phyloP scores from a whole-genome alignment of 2,797 vertebrate species.

The Myiotriccus ornatus region DNA sequence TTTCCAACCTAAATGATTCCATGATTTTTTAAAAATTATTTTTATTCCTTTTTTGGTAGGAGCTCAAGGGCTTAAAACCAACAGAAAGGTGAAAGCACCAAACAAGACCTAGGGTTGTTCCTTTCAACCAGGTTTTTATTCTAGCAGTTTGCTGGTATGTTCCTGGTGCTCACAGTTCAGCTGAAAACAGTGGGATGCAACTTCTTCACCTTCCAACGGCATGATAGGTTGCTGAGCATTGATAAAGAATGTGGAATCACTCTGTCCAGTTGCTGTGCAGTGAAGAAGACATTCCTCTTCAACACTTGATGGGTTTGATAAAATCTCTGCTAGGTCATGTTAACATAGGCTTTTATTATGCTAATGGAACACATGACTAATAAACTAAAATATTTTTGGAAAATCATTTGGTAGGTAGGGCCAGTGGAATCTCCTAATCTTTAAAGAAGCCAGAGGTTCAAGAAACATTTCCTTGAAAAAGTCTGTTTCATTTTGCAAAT shows the following conservation, averaged over 20 bases:
- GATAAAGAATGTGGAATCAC: not conserved
- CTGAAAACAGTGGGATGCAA: not conserved
- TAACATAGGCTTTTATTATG: conserved; percentile 48
- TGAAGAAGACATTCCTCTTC: not conserved
- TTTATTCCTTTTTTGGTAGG: not conserved
- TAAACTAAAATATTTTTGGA: conserved; percentile 37
- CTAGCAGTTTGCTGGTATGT: not conserved
- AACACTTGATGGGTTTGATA: not conserved
- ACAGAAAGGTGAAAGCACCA: not conserved
- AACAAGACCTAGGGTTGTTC: not conserved
- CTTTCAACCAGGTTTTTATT: not conserved
- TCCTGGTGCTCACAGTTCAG: not conserved
- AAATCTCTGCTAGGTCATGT: conserved; percentile 45
- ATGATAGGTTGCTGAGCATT: rapidly evolving
- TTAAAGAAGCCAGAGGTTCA: not conserved
- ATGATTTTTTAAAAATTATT: not conserved
- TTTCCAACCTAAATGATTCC: not conserved
- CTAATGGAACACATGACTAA: conserved; percentile 19
- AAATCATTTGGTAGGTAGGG: not conserved
- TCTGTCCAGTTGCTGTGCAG: not conserved
- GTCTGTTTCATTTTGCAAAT: not conserved
- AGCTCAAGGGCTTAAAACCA: not conserved
- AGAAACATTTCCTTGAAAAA: not conserved
- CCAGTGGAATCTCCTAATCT: not conserved
- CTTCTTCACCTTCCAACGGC: not conserved